These are phyloP conservation scores for Macrosiphum euphorbiae DNA, from an alignment of 2,888 invertebrate species.

Conservation along the genomic window DNA sequence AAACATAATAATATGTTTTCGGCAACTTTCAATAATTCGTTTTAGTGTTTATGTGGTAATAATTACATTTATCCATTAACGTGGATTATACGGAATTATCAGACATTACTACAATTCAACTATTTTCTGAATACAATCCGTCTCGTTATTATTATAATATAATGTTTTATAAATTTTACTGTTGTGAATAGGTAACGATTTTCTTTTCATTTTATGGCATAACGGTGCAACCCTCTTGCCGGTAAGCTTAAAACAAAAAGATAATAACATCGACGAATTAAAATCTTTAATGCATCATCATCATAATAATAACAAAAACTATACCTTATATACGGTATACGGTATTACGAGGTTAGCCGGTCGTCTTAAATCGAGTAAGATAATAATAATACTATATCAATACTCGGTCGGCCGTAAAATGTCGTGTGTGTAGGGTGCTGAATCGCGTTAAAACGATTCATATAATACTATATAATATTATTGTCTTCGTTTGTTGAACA, in stretches of 20 bases:
- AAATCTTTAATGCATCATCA: background rate
- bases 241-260: background rate
- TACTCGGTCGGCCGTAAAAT: background rate
- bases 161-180: background rate
- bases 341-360: background rate
- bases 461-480: background rate
- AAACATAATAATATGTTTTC: background rate
- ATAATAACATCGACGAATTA: background rate
- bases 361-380: background rate
- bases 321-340: background rate
- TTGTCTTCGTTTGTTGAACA: background rate
- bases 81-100: background rate
- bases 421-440: background rate
- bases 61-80: background rate
- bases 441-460: background rate
- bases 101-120: background rate
- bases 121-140: background rate
- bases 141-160: background rate
- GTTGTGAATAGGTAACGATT: background rate
- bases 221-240: background rate
- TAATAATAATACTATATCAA: background rate
- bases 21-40: background rate
- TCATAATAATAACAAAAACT: background rate
- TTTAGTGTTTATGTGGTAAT: background rate
- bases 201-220: background rate